Evolutionary conservation across 2,113 vertebrate species (phyloP), one percentile per base, ranked within the genome.

Genomic region (Morone saxatilis): DNA sequence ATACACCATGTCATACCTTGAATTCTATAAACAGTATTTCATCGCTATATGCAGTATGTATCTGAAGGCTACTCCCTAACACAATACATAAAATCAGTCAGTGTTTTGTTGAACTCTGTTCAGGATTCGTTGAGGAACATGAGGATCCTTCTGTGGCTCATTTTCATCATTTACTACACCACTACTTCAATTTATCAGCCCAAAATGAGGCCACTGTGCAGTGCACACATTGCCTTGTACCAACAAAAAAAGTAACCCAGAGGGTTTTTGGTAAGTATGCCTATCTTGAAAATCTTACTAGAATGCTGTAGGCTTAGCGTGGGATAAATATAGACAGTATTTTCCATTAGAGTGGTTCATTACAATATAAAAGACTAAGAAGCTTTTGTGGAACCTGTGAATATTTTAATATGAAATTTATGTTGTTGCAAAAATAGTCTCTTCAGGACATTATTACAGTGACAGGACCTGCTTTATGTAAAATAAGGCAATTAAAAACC

Each of bases 221-320:
- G 63, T 10, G 45, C 61, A 61, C 74, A 71, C 60, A 56, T 61
- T 54, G 43, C 17, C 25, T 88, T 56, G 31, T 76, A 72, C 65
- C 19, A 48, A 20, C 53, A 79, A 53, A 68, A 66, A 40, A 53
- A 72, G 12, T 54, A 79, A 77, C 66, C 84, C 74, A 51, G 72
- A 87, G 88, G 82, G 66, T 62, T 83, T 72, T 72, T 80, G 59
- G 68, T 81, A 75, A 84, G 69, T 77, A 20, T 81, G 48, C 47
- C 53, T 83, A 67, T 83, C 84, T 81, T 70, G 17, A 76, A 81
- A 78, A 80, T 83, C 50, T 75, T 76, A 82, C 72, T 11, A 81
- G 31, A 22, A 68, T 56, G 85, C 83, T 88, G 67, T 74, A 71
- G 78, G 71, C 57, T 74, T 56, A 71, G 63, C 0, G 5, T 20